phyloP scores from a whole-genome alignment of 2,113 vertebrate genomes.

The Prietella phreatophila region DNA sequence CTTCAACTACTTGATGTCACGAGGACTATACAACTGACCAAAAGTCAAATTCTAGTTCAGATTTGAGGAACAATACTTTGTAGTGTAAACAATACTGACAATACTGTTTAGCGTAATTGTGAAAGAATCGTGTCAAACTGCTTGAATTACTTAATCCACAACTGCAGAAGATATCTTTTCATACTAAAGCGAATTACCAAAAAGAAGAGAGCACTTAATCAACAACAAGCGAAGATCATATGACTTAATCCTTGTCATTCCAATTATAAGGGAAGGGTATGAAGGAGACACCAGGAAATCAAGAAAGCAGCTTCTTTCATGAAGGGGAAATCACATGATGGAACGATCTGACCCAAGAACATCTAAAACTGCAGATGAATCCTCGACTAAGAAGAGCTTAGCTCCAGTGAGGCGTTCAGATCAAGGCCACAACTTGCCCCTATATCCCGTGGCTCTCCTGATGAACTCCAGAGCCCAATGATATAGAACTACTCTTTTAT shows the following conservation, averaged over 20 bases:
- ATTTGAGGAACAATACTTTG: background rate
- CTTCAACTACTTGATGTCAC: background rate
- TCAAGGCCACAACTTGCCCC: background rate
- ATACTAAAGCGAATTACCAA: slow-evolving; percentile 24
- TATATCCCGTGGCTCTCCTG: slow-evolving; percentile 59
- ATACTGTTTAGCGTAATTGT: background rate
- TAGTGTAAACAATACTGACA: background rate
- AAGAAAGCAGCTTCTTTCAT: slow-evolving; percentile 30
- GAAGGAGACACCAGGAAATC: background rate
- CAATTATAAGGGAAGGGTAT: background rate
- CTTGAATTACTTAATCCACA: background rate
- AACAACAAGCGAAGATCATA: slow-evolving; percentile 25
- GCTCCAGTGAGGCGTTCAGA: background rate
- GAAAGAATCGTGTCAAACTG: background rate
- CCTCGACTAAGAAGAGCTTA: background rate
- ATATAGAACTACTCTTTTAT: slow-evolving; percentile 52
- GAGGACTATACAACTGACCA: background rate
- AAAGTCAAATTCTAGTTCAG: background rate
- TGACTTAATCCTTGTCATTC: background rate
- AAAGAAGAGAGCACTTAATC: background rate
- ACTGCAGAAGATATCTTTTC: background rate
- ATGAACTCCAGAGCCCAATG: slow-evolving; percentile 58
- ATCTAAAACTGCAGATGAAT: slow-evolving; percentile 14
- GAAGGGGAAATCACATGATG: slow-evolving; percentile 31
- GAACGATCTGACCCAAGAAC: slow-evolving; percentile 24